A percentile compares a stretch with the other conserved stretches of the same genome.
Conservation (phyloP, 2,113 vertebrate genomes). For the Gallinago undulata region DNA sequence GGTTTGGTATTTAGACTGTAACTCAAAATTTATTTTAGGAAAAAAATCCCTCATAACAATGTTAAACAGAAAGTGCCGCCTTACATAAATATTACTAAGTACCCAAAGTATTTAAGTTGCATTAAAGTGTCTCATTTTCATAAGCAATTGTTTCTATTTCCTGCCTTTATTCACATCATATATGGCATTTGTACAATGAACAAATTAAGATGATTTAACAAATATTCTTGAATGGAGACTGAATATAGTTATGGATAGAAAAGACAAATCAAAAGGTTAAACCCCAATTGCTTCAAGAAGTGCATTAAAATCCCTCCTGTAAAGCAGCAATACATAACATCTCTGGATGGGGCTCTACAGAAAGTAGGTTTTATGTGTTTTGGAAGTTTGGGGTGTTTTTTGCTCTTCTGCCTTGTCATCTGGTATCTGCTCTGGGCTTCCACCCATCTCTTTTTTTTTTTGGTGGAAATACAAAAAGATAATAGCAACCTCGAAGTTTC, state of each 20-base stretch:
- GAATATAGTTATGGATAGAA: background rate
- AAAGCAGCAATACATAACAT: background rate
- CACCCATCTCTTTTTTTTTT: background rate
- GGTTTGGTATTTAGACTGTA: background rate
- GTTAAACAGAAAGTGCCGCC: background rate
- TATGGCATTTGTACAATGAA: background rate
- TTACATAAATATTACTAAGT: background rate
- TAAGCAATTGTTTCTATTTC: background rate
- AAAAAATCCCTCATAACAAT: background rate
- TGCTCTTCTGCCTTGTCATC: background rate
- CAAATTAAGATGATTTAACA: background rate
- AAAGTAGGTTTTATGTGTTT: background rate
- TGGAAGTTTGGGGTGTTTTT: background rate
- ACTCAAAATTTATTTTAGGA: background rate
- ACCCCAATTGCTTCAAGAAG: background rate
- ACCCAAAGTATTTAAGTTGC: background rate
- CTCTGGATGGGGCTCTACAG: background rate
- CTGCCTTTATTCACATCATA: background rate
- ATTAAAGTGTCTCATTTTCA: background rate
- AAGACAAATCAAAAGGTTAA: background rate
- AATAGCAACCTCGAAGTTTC: background rate
- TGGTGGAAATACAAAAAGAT: background rate
- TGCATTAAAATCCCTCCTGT: background rate
- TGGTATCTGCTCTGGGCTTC: background rate
- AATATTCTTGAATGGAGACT: background rate